Evolutionary conservation across 2,888 invertebrate genomes (phyloP), one percentile per base, ranked within the genome.

Genomic region (Syrphus vitripennis): DNA sequence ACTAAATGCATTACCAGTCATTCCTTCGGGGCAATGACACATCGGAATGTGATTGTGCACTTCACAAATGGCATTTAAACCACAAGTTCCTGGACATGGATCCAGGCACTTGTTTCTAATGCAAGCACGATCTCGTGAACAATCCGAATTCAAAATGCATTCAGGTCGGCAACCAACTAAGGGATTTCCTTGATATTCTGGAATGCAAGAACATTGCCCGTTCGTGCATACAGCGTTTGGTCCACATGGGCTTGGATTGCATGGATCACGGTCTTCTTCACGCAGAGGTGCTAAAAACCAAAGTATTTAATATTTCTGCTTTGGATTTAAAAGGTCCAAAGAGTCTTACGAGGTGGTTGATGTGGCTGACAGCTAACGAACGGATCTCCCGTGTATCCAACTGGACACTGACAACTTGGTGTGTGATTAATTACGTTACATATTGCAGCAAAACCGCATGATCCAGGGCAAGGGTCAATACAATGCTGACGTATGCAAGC

Each of bases 401-500:
- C 93, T 1, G 95, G 92, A 90, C 97, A 97, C 5, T 94, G 93
- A 90, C 97, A 97, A 67, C 95, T 94, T 1, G 97, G 96, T 78
- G 94, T 95, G 89, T 97, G 96, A 90, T 95, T 96, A 84, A 95
- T 94, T 6, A 96, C 95, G 48, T 91, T 91, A 89, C 96, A 95
- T 88, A 93, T 93, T 75, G 96, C 94, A 89, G 94, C 93, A 79
- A 94, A 89, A 57, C 96, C 96, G 89, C 96, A 97, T 6, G 95
- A 95, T 12, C 96, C 96, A 9, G 95, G 95, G 89, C 97, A 97
- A n/a, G 97, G 97, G 91, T 97, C 96, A 87, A 92, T 93, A 90
- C 97, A 97, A 91, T 94, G 95, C 89, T 95, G 95, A 88, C 95
- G 94, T 57, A 97, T 95, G 89, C 97, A 97, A 48, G 97, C 96